Base-by-base conservation (phyloP, 2,797 vertebrate species). In the Morelia viridis region DNA sequence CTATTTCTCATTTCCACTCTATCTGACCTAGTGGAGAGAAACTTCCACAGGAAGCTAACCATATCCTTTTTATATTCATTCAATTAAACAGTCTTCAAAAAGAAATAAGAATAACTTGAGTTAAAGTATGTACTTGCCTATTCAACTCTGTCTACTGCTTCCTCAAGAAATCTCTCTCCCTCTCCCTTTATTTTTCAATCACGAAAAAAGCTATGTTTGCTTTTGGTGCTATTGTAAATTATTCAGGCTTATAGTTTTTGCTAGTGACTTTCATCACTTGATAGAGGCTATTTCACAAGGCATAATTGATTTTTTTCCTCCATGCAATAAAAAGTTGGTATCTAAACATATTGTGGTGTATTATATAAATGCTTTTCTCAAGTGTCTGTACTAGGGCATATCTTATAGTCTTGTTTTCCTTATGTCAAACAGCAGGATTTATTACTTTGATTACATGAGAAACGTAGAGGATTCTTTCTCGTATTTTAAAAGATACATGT, bases 131-230 rank as follows among this genome's bases (percentile, higher is more conserved):
- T 22, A 91, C 71, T n/a, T 91, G 41, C 53, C n/a, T 85, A 28
- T 50, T 60, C 5, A n/a, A 84, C 50, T 61, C 85, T 80, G 19
- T 46, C 71, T 80, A 24, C n/a, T 71, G 91, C 9, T 35, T 87
- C 0, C 46, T 86, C 50, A 60, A 87, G 15, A 68, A 88, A 89
- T 90, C 2, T 68, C 13, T 68, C 62, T 83, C 24, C 17, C 17
- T 35, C 68, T 8, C 19, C 68, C 19, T 35, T 80, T 80, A 80
- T 80, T 80, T 84, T 58, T 17, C 46, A 87, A 58, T 93, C 83
- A 94, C 88, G 88, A 95, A 85, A 92, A 94, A 76, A 10, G n/a
- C 1, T 12, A 71, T 58, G 83, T 62, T 91, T 88, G 3, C 50
- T 91, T 88, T 9, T 89, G 62, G 71, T 91, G 71, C 71, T 83